Base-by-base conservation (phyloP, 2,113 vertebrate species). In the Neolamprologus falcicula region DNA sequence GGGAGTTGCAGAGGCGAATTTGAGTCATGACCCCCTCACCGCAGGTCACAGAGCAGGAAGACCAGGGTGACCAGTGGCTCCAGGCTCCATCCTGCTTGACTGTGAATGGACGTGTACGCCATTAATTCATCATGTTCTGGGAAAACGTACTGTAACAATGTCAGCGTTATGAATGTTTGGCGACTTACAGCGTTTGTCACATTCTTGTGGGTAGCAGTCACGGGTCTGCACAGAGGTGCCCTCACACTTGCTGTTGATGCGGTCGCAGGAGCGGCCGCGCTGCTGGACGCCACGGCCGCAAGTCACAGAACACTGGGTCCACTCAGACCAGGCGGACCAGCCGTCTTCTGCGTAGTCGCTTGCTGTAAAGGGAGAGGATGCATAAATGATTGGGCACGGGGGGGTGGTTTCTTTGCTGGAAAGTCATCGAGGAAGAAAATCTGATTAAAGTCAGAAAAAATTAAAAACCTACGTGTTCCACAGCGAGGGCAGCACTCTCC, bases 41-140 rank as follows among this genome's bases (percentile, higher is more conserved):
- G 52, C 99, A 99, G 9, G 98, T 98, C 87, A 99, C 98, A 8
- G 99, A 99, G 90, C 99, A 99, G 0, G 98, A 99, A 1, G 99
- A 99, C 99, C 99, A 99, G 0, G 99, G 99, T 2, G 99, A 99
- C 99, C 99, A 99, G 90, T 99, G 98, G 95, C 98, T 99, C 99
- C 99, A 99, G 71, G 97, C 97, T 26, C 99, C 99, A 90, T 99
- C 98, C 95, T 99, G 99, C 94, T 98, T 98, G 96, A 99, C 99
- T 99, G 52, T 76, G 91, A 89, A 66, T 66, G 61, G 33, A 91
- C 31, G 90, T 16, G 91, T 9, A 11, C 6, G 80, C 3, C 35
- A 83, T 92, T 82, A 85, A 84, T 86, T 66, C 35, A 57, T 61
- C 7, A 54, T 50, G 21, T 13, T 66, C 24, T 73, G 37, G 76